phyloP scores from a whole-genome alignment of 2,888 invertebrate genomes.

The Acrobasis repandana region DNA sequence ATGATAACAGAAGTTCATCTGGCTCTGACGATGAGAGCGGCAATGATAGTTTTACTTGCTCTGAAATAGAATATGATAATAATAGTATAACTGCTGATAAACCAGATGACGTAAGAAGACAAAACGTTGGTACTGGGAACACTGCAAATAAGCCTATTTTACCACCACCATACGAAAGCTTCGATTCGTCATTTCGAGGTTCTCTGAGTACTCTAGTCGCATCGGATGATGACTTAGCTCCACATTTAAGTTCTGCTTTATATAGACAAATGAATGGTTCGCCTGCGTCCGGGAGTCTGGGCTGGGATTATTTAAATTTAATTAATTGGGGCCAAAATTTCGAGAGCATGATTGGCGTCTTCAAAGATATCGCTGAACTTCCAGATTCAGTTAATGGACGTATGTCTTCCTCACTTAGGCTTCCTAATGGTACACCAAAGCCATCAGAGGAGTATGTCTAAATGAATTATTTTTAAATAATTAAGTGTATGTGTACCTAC shows the following conservation, averaged over 20 bases:
- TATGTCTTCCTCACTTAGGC: constrained; percentile 88
- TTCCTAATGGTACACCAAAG: constrained; percentile 90
- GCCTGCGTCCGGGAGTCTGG: constrained; percentile 90
- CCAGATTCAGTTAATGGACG: constrained; percentile 91
- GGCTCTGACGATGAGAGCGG: constrained; percentile 94
- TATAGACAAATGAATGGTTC: constrained; percentile 92
- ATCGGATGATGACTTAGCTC: constrained; percentile 94
- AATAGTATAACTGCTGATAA: constrained; percentile 92
- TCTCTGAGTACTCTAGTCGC: constrained; percentile 96
- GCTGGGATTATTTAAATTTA: constrained; percentile 96
- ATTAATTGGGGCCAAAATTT: constrained; percentile 98
- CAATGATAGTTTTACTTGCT: constrained; percentile 98
- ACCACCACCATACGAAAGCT: constrained; percentile 93
- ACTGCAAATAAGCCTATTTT: constrained; percentile 86
- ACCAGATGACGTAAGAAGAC: constrained; percentile 84
- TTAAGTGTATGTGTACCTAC: constrained; percentile 37
- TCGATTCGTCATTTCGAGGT: constrained; percentile 96
- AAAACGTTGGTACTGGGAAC: constrained; percentile 78
- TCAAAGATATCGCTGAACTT: constrained; percentile 97
- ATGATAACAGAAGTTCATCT: constrained; percentile 89
- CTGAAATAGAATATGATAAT: constrained; percentile 98
- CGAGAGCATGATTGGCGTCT: constrained; percentile 96
- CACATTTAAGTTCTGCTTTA: constrained; percentile 89
- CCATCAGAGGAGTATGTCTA: constrained; percentile 95
- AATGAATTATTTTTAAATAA: constrained; percentile 34